phyloP scores from a whole-genome alignment of 1,140 invertebrate genomes.

The Diachasmimorpha longicaudata region DNA sequence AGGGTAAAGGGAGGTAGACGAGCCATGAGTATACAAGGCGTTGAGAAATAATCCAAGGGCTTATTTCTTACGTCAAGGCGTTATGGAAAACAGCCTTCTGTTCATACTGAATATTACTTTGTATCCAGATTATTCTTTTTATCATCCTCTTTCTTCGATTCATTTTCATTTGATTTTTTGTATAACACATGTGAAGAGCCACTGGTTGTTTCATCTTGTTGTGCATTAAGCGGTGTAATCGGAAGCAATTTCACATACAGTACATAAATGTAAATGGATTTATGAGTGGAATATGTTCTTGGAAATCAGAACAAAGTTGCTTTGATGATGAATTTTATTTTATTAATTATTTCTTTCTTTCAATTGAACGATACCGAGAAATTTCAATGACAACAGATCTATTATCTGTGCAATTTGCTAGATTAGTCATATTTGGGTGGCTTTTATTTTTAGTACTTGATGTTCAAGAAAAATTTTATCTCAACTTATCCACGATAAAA shows the following conservation, averaged over 20 bases:
- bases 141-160: not conserved
- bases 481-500: not conserved
- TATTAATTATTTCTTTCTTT: too few relatives aligned
- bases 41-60: constrained; percentile 35
- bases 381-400: too few relatives aligned
- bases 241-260: not conserved
- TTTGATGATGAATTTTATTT: too few relatives aligned
- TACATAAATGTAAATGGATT: not conserved
- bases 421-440: too few relatives aligned
- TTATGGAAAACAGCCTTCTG: not conserved
- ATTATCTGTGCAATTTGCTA: too few relatives aligned
- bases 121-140: not conserved
- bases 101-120: constrained; percentile 5
- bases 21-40: not conserved
- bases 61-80: constrained; percentile 30
- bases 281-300: not conserved
- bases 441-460: too few relatives aligned
- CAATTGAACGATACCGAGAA: too few relatives aligned
- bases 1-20: not conserved
- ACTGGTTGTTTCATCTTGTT: not conserved
- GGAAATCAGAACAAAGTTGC: not conserved
- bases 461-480: not conserved
- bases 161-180: not conserved
- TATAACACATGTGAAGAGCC: not conserved
- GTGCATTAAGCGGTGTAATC: not conserved